Evolutionary conservation across 1,140 invertebrate species (phyloP).

Genomic region (Drosophila serrata): DNA sequence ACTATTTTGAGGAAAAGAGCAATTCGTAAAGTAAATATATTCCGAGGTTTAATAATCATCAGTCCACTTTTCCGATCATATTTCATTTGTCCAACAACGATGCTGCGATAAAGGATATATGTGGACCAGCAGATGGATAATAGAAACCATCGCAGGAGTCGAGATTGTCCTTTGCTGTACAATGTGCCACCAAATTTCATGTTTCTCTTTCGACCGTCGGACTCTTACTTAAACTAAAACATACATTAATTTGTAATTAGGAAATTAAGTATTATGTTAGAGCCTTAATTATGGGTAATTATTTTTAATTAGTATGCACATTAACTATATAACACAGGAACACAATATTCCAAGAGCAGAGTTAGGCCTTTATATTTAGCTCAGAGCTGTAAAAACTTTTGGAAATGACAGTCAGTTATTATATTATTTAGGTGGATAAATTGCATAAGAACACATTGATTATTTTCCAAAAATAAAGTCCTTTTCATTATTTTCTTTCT

Average conservation of each 20-base stretch:
- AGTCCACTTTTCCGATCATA: neutral
- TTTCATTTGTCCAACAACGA: neutral
- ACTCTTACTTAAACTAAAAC: neutral
- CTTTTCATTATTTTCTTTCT: too few species aligned
- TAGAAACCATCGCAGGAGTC: neutral
- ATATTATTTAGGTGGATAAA: too few species aligned
- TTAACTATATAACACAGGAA: neutral
- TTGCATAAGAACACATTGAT: too few species aligned
- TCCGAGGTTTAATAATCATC: neutral
- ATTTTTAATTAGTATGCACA: neutral
- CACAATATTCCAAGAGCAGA: neutral
- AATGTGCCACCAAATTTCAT: neutral
- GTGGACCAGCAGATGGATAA: neutral
- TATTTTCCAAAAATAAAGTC: too few species aligned
- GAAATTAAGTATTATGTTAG: neutral
- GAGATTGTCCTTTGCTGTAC: neutral
- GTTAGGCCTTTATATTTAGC: neutral
- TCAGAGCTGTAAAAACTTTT: neutral
- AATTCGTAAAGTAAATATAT: neutral
- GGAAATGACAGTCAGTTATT: neutral
- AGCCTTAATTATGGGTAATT: neutral
- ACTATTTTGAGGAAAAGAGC: neutral
- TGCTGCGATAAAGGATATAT: slow-evolving; percentile 1
- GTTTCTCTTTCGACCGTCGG: neutral
- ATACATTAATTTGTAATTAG: neutral